These are phyloP conservation scores for Mastomys natalensis DNA, from an alignment of 2,113 vertebrate species.

Conservation along the genomic window DNA sequence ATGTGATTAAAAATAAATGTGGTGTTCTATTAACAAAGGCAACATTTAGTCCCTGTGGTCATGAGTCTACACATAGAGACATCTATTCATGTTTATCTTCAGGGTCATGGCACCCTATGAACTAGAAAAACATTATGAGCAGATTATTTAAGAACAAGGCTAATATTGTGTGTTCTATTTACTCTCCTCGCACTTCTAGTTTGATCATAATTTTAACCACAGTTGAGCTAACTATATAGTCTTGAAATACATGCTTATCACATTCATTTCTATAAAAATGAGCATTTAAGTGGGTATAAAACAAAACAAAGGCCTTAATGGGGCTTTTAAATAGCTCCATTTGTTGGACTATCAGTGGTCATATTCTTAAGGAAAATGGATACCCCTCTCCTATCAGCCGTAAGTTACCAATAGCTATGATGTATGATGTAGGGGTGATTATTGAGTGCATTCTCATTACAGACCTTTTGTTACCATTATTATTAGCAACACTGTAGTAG, in stretches of 20 bases:
- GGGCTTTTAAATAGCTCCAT: not conserved
- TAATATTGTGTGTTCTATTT: not conserved
- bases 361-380: too few species aligned
- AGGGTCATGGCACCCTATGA: not conserved
- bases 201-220: not conserved
- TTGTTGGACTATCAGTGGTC: too few species aligned
- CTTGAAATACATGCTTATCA: constrained; percentile 26
- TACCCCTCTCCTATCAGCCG: too few species aligned
- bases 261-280: constrained; percentile 28
- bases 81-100: not conserved
- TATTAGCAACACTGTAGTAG: not conserved
- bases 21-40: constrained; percentile 59
- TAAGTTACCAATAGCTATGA: too few species aligned
- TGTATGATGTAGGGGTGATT: not conserved
- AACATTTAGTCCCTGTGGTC: constrained; percentile 60
- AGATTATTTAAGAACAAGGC: constrained; percentile 42
- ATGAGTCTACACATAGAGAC: constrained; percentile 41
- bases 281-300: constrained; percentile 15
- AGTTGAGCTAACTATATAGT: not conserved
- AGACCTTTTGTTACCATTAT: not conserved
- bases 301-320: not conserved
- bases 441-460: not conserved
- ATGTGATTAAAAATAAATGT: constrained; percentile 7
- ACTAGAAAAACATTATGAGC: constrained; percentile 29
- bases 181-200: not conserved